A percentile compares a stretch with the other conserved stretches of the same genome.
Evolutionary conservation across 2,113 vertebrate genomes (phyloP).

Genomic region (Glaucomys volans): DNA sequence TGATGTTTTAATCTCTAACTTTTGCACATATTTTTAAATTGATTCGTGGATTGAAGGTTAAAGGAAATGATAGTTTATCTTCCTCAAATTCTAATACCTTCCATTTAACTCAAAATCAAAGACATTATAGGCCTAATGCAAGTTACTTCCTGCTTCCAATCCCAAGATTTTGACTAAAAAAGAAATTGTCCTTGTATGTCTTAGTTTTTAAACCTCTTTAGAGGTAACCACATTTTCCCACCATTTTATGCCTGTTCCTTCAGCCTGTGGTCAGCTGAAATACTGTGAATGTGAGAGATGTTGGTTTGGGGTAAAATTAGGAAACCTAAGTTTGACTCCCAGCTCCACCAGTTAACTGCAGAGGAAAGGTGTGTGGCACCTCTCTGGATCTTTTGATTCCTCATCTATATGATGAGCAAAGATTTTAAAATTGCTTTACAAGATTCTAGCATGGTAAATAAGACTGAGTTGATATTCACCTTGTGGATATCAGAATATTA

Average conservation of each 20-base stretch:
- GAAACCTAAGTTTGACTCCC: not conserved
- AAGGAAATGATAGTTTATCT: not conserved
- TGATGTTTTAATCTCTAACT: not conserved
- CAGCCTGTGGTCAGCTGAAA: not conserved
- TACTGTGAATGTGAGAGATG: not conserved
- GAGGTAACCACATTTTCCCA: not conserved
- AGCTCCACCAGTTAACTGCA: not conserved
- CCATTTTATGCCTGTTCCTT: not conserved
- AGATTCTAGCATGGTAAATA: not conserved
- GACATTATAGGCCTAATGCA: not conserved
- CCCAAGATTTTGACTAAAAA: not conserved
- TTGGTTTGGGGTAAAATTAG: not conserved
- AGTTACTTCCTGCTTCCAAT: not conserved
- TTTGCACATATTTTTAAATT: not conserved
- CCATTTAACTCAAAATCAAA: conserved; percentile 36
- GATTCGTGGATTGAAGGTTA: not conserved
- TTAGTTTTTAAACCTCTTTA: too few species aligned
- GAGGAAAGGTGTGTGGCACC: not conserved
- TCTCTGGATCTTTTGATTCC: not conserved
- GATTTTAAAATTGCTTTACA: not conserved
- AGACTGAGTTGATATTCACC: conserved; percentile 10
- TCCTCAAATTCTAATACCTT: not conserved
- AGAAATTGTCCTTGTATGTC: not conserved
- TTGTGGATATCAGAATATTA: not conserved
- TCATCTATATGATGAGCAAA: not conserved